Base-by-base conservation (phyloP, 64 coral and sea anemone species). In the Dendrophyllia cribrosa region DNA sequence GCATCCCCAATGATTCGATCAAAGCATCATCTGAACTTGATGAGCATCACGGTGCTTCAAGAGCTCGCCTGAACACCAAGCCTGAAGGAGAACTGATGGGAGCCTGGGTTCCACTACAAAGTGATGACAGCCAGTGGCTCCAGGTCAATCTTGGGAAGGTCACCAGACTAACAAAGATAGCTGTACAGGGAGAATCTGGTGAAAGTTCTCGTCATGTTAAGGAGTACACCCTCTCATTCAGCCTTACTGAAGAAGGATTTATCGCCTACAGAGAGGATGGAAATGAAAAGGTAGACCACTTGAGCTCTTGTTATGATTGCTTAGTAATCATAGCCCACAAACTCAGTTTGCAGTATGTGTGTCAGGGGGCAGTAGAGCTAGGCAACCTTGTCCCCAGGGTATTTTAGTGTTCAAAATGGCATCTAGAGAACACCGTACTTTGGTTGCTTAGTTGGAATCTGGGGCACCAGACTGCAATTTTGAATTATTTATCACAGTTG, bases 101-200 rank as follows among this genome's bases (percentile, higher is more conserved):
- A 68, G 91, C 87, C 15, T 97, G 95, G 95, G 92, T 88, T 87
- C 87, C 95, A 25, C 48, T 75, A 10, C 65, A 97, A 24, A 91
- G 85, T 75, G 95, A 97, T 55, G 95, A 97, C 45, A 91, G 81
- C 21, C 91, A 97, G 49, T 97, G 95, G 95, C 73, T 94, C 23
- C 88, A 97, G 83, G 92, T 97, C 17, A 65, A 97, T 85, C 92
- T 89, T 81, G 95, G 95, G 11, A 89, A 97, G 24, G 70, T 64
- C 6, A 70, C 77, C 1, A 94, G 92, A 62, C 10, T 97, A 1
- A 75, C 72, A 74, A 90, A 70, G 45, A 70, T 97, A 86, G 62
- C 78, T 70, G 51, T 71, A 44, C 95, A 97, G 61, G 95, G 95
- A 22, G 79, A 90, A 66, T 86, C 78, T 66, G 95, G 92, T 17